Evolutionary conservation across 2,797 vertebrate genomes (phyloP).

Genomic region (Anniella stebbinsi): DNA sequence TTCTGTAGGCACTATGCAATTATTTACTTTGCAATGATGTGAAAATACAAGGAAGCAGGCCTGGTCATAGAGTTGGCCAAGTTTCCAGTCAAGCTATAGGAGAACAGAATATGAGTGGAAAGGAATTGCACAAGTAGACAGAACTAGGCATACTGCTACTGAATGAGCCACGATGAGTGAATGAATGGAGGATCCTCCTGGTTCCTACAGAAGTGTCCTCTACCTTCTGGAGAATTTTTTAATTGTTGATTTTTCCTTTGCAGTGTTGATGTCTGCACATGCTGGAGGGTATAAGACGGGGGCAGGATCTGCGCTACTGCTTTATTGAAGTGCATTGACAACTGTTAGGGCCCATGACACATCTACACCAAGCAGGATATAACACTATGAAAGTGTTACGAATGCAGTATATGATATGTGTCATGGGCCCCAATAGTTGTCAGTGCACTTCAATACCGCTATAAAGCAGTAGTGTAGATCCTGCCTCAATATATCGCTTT

Average conservation of each 20-base stretch:
- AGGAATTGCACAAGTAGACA: slow-evolving; percentile 9
- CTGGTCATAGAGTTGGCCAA: not conserved
- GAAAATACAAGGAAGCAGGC: slow-evolving; percentile 16
- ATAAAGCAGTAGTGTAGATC: too few species aligned
- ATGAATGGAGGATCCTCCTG: not conserved
- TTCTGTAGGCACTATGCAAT: slow-evolving; percentile 56
- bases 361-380: too few species aligned
- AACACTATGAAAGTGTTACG: too few species aligned
- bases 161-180: not conserved
- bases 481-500: too few species aligned
- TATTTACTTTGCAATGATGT: slow-evolving; percentile 56
- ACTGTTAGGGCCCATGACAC: too few species aligned
- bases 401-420: too few species aligned
- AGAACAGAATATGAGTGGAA: slow-evolving; percentile 35
- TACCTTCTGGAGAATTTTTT: not conserved
- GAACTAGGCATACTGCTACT: not conserved
- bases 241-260: not conserved
- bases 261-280: not conserved
- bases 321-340: too few species aligned
- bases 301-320: too few species aligned
- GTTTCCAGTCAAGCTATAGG: slow-evolving; percentile 39
- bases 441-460: too few species aligned
- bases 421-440: too few species aligned
- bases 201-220: not conserved
- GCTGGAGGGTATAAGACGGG: too few species aligned